Base-by-base conservation (phyloP, 2,888 invertebrate species). In the Stegana nigrithorax region DNA sequence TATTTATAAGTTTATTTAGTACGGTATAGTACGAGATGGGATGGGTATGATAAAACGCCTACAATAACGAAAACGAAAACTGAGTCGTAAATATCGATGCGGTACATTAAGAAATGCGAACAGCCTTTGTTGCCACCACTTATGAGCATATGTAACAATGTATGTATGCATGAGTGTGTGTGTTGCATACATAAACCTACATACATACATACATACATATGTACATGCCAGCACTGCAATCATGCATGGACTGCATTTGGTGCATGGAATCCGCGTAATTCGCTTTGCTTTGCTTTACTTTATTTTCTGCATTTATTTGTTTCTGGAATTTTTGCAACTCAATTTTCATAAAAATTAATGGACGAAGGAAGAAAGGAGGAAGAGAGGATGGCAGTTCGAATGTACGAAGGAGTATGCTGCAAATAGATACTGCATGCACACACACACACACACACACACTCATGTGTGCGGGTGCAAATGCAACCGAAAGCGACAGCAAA, bases 261-360 rank as follows among this genome's bases (percentile, higher is more conserved):
- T 29, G 5, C 39, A 36, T 17, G 17, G 32, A 21, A 25, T 23
- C n/a, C 25, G 23, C n/a, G 50, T 17, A 26, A 25, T 50, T 36
- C 36, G 36, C 19, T 51, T 44, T 2, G 44, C 6, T 47, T 47
- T 14, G 47, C 21, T 47, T 47, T 23, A 23, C 47, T 47, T 69
- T 64, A 59, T 62, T 62, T 65, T 69, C 14, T 47, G 60, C 60
- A 51, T 58, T 55, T 32, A 23, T 56, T 61, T 61, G 61, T 55
- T 56, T 56, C 26, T 59, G 51, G 60, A 64, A 64, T 71, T 67
- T 73, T 75, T 73, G 78, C 73, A 75, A 75, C 75, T 76, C 78
- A 76, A 76, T 76, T 78, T 76, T 67, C 74, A 71, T 56, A 57
- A 72, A 73, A 74, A 75, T 73, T 69, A 71, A 75, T 71, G 73